Evolutionary conservation across 1,140 invertebrate species (phyloP).

Genomic region (Stegodyphus mimosarum): DNA sequence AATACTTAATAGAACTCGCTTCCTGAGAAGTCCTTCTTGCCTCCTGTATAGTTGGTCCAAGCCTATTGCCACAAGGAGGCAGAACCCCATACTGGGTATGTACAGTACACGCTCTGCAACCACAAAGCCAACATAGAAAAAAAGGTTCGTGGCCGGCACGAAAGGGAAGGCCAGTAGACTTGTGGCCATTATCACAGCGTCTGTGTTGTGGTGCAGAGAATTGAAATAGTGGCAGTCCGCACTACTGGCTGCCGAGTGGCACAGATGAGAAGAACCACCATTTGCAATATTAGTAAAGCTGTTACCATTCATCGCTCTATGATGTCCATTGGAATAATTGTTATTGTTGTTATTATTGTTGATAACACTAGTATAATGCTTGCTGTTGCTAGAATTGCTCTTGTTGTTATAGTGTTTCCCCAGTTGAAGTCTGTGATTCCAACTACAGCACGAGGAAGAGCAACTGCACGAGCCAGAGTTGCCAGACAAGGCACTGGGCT

Average conservation of each 20-base stretch:
- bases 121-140: slow-evolving; percentile 96
- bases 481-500: slow-evolving; percentile 11
- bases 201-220: slow-evolving; percentile 2
- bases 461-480: background rate
- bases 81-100: slow-evolving; percentile 94
- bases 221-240: slow-evolving; percentile 4
- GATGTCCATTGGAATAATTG: background rate
- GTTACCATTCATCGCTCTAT: background rate
- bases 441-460: slow-evolving; percentile 8
- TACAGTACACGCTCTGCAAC: slow-evolving; percentile 95
- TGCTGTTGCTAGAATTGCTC: background rate
- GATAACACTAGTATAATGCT: background rate
- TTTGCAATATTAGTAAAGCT: background rate
- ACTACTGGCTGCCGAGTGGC: background rate
- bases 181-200: slow-evolving; percentile 69
- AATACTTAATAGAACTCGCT: slow-evolving; percentile 6
- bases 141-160: slow-evolving; percentile 88
- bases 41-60: slow-evolving; percentile 56
- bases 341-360: background rate
- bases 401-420: slow-evolving; percentile 3
- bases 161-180: slow-evolving; percentile 88
- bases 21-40: slow-evolving; percentile 20
- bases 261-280: background rate
- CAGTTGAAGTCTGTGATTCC: slow-evolving; percentile 20
- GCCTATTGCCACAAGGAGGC: slow-evolving; percentile 85